Conservation (phyloP, 1,140 invertebrate genomes). For the Branchinecta lindahli region DNA sequence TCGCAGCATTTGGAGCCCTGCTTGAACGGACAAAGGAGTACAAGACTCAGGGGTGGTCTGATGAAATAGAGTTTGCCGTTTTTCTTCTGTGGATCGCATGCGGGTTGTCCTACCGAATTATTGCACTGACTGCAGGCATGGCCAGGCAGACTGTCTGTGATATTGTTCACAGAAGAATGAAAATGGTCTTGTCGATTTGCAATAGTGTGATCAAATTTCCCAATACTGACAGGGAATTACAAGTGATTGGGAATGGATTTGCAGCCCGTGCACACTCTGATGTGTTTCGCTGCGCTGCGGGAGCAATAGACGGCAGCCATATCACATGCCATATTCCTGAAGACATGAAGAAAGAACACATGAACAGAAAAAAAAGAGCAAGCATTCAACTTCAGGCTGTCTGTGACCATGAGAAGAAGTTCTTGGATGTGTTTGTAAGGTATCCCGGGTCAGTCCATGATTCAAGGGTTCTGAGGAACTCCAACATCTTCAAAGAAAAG, state of each 20-base stretch:
- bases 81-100: not conserved
- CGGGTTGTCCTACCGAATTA: not conserved
- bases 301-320: slow-evolving; percentile 6
- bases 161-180: not conserved
- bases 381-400: slow-evolving; percentile 19
- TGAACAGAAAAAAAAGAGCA: slow-evolving; percentile 16
- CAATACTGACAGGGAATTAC: not conserved
- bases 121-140: not conserved
- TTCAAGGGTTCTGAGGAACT: slow-evolving; percentile 19
- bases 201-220: not conserved
- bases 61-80: not conserved
- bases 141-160: not conserved
- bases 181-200: not conserved
- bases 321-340: slow-evolving; percentile 9
- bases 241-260: not conserved
- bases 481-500: slow-evolving; percentile 3
- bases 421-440: slow-evolving; percentile 19
- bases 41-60: not conserved
- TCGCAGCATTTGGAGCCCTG: not conserved
- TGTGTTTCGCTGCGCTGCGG: not conserved
- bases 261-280: not conserved
- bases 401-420: slow-evolving; percentile 17
- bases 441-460: slow-evolving; percentile 21
- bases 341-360: not conserved
- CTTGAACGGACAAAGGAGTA: not conserved